These are phyloP conservation scores for Andrena bucephala DNA, from an alignment of 2,888 invertebrate genomes.

Conservation along the genomic window DNA sequence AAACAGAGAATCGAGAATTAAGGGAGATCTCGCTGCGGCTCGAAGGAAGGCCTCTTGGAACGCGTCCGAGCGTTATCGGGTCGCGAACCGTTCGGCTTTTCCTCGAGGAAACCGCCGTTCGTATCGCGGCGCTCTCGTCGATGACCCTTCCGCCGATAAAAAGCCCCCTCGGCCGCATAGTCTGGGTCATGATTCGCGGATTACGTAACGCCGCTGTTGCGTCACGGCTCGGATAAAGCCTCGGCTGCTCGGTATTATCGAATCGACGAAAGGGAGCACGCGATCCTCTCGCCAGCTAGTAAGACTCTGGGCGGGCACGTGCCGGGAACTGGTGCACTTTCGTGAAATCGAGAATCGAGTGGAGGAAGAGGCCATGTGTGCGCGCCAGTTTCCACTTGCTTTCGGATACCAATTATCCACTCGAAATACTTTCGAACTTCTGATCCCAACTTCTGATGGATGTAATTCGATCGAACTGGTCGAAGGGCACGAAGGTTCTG, in stretches of 20 bases:
- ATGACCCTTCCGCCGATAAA: slow-evolving; percentile 48
- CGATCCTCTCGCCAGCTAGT: background rate
- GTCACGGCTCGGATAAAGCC: slow-evolving; percentile 36
- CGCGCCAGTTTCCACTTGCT: too few relatives aligned
- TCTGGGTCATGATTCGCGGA: slow-evolving; percentile 36
- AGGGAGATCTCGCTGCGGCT: background rate
- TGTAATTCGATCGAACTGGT: too few relatives aligned
- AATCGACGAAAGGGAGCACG: slow-evolving; percentile 17
- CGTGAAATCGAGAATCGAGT: slow-evolving; percentile 38
- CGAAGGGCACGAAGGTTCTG: too few relatives aligned
- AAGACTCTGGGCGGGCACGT: slow-evolving; percentile 11
- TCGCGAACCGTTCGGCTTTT: background rate
- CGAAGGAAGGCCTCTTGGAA: too few relatives aligned
- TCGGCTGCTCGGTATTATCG: slow-evolving; percentile 28
- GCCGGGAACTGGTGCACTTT: slow-evolving; percentile 34
- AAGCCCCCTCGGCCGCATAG: slow-evolving; percentile 21
- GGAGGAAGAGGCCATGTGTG: background rate
- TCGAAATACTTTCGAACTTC: too few relatives aligned
- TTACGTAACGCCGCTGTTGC: slow-evolving; percentile 43
- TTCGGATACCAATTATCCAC: too few relatives aligned
- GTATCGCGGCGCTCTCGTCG: slow-evolving; percentile 10
- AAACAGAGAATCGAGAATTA: slow-evolving; percentile 9
- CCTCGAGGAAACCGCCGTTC: background rate
- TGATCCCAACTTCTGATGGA: too few relatives aligned
- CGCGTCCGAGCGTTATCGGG: background rate